Evolutionary conservation across 2,113 vertebrate species (phyloP).

Genomic region (Melierax canorus): DNA sequence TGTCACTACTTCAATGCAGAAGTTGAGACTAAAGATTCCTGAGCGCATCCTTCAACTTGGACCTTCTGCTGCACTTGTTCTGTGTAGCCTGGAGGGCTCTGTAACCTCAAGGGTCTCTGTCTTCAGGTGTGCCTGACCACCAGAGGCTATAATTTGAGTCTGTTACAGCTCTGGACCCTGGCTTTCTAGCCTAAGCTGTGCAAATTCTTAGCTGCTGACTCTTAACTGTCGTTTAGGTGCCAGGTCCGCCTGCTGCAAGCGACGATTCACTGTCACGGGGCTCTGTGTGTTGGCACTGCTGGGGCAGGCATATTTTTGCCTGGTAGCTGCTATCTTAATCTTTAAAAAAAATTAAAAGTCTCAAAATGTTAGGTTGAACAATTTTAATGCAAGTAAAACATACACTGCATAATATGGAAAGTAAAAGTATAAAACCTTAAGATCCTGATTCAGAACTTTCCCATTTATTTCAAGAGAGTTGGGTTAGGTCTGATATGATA

Average conservation of each 20-base stretch:
- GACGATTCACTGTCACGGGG: neutral
- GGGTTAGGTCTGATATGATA: neutral
- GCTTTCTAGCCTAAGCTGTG: neutral
- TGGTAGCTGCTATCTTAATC: neutral
- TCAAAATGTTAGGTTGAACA: neutral
- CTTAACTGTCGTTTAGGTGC: neutral
- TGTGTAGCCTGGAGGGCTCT: neutral
- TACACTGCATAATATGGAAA: neutral
- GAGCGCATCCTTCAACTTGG: neutral
- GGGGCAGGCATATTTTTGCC: neutral
- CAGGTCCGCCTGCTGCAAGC: neutral
- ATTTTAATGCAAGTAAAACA: neutral
- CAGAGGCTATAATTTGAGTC: fast-evolving
- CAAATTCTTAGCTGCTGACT: neutral
- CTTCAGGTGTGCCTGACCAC: neutral
- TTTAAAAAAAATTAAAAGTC: neutral
- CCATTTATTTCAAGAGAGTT: neutral
- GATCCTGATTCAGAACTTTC: neutral
- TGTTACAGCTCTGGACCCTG: neutral
- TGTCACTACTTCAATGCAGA: neutral
- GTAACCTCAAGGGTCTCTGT: fast-evolving
- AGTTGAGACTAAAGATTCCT: neutral
- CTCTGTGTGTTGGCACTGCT: neutral
- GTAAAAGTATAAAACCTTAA: neutral
- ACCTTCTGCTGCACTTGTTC: neutral